Base-by-base conservation (phyloP, 2,888 invertebrate species). In the Polia nebulosa region DNA sequence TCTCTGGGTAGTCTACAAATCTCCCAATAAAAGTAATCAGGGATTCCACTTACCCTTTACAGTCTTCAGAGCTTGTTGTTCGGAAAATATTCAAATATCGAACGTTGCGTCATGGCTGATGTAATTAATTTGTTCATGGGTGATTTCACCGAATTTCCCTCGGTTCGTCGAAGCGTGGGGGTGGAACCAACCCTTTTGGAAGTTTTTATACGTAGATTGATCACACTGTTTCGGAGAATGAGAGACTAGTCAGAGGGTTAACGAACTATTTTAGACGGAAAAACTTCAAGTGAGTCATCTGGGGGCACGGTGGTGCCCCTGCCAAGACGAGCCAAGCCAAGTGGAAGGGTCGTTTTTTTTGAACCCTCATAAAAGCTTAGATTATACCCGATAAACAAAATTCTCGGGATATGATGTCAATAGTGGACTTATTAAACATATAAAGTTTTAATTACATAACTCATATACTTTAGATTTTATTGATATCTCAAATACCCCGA, bases 91-190 rank as follows among this genome's bases (percentile, higher is more conserved):
- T 69, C 60, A 70, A 68, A 66, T 57, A 60, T 47, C 62, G 53
- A 45, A 56, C 32, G 20, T 62, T 70, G 51, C 78, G 81, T 81
- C 74, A 81, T 59, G 65, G 69, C 56, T 72, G 71, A 75, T 72
- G 65, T 80, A 81, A 81, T 85, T 83, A 73, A 71, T 58, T 67
- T 71, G 61, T 69, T 64, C 57, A 64, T 55, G 53, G 74, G 34
- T 52, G 72, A 68, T 70, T 84, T 81, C 74, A 29, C 29, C 11
- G 80, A 77, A 85, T 69, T 62, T 49, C 25, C 58, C 56, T 60
- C 44, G 65, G 36, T 78, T 78, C 66, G 15, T 8, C 36, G 73
- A 73, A 78, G 15, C 56, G 59, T 34, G n/a, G 53, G 51, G 60
- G 34, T 70, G 52, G 45, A 11, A 47, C 13, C 32, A 41, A 45